Evolutionary conservation across 2,888 invertebrate genomes (phyloP), one percentile per base, ranked within the genome.

Genomic region (Melikaiella ostensackeni): DNA sequence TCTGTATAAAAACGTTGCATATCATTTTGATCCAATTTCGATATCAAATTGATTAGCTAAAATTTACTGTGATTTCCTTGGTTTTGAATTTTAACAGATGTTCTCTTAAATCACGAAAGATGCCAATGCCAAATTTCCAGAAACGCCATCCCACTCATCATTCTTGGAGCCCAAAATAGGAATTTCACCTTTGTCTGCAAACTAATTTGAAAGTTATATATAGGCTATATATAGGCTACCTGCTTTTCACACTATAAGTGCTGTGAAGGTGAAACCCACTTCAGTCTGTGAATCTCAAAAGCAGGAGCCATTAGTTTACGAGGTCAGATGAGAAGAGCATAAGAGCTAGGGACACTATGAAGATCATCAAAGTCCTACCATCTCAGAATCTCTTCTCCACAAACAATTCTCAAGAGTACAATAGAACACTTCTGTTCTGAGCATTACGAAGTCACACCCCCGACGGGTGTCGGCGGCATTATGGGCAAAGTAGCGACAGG

Each of bases 391-490:
- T 46, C 50, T 50, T 50, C 50, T 80, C 78, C 76, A 79, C 80
- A 78, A 79, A 79, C 80, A 82, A 82, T 80, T 79, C 79, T 75
- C 24, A 55, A 27, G 46, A 63, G 76, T 70, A 84, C 85, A 84
- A 85, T 83, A 79, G 83, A 61, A 55, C 81, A 81, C 83, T 82
- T 79, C 82, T 83, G 83, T 82, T 84, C 83, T 77, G 79, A 76
- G 76, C 81, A 82, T 84, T 81, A 81, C 80, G 76, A 74, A 82
- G 84, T 84, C 83, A 85, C 80, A 79, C 80, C 82, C 82, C 75
- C 75, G 73, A 27, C 70, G 76, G 80, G 77, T 73, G 76, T 82
- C 75, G 64, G 70, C 50, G 73, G 80, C 80, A 78, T 75, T 76
- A 79, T 77, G 33, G 63, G 38, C 76, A 75, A 57, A 84, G 81